These are phyloP conservation scores for Celastrina argiolus DNA, from an alignment of 2,888 invertebrate species.

Conservation along the genomic window DNA sequence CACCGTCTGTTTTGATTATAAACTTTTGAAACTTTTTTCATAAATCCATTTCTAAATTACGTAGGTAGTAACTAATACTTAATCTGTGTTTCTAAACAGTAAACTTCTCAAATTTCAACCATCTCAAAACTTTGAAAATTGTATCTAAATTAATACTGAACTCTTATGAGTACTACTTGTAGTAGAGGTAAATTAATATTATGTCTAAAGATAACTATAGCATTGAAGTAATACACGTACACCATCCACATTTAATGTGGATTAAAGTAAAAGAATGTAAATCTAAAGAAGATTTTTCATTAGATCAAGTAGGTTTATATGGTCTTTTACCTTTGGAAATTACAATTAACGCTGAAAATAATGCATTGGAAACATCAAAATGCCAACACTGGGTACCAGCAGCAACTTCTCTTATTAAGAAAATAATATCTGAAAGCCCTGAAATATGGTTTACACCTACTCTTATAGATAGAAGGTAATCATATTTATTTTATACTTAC, in stretches of 20 bases:
- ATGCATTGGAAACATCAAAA: constrained; percentile 34
- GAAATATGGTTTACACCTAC: constrained; percentile 50
- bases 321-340: constrained; percentile 51
- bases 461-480: constrained; percentile 51
- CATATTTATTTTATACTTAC: no score
- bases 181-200: constrained; percentile 26
- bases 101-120: no score
- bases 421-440: constrained; percentile 38
- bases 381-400: constrained; percentile 51
- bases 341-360: constrained; percentile 37
- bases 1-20: no score
- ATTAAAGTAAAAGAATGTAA: constrained; percentile 39
- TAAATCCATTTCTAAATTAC: no score
- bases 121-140: no score
- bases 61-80: no score
- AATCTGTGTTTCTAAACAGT: no score
- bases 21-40: no score
- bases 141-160: no score
- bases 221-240: constrained; percentile 49
- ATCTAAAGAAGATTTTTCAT: constrained; percentile 37
- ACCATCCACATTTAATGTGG: constrained; percentile 63
- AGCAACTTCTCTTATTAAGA: constrained; percentile 41
- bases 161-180: no score
- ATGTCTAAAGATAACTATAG: constrained; percentile 46
- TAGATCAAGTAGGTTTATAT: constrained; percentile 60